phyloP scores from a whole-genome alignment of 2,888 invertebrate genomes.

The Caenorhabditis sulstoni region DNA sequence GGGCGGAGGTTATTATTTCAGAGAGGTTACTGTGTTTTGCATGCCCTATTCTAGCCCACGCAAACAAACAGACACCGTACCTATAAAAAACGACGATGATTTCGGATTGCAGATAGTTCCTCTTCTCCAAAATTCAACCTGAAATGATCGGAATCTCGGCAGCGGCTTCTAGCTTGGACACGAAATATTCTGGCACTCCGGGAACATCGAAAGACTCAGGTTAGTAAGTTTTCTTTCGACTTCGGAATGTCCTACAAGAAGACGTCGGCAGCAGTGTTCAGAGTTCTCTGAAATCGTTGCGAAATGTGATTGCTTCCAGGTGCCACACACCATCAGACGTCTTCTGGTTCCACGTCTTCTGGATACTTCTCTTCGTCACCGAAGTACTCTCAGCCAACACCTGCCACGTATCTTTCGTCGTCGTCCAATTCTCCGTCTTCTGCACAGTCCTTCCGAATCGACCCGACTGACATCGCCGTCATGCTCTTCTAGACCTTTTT shows the following conservation, averaged over 20 bases:
- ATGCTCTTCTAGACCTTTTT: conserved; percentile 43
- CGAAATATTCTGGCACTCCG: background rate
- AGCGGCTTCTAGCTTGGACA: conserved; percentile 1
- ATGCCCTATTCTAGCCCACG: conserved; percentile 16
- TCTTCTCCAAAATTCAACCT: background rate
- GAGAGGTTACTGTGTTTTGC: background rate
- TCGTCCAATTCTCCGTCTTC: background rate
- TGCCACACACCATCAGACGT: background rate
- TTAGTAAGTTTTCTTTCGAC: background rate
- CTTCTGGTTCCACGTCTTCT: background rate
- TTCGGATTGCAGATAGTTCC: background rate
- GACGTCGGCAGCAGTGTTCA: no score
- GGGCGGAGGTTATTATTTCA: conserved; percentile 7
- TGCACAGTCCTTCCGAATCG: conserved; percentile 7
- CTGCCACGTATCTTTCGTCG: conserved; percentile 1
- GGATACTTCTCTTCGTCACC: conserved; percentile 4
- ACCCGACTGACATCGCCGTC: conserved; percentile 43
- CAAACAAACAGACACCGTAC: conserved; percentile 2
- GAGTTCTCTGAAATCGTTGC: no score
- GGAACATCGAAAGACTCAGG: background rate
- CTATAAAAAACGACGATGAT: background rate
- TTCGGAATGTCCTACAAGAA: background rate
- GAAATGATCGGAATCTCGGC: conserved; percentile 11
- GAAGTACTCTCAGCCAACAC: conserved; percentile 30
- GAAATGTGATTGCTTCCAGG: conserved; percentile 1